phyloP scores from a whole-genome alignment of 35 echinoderm and acorn worm genomes.

The Lytechinus pictus region DNA sequence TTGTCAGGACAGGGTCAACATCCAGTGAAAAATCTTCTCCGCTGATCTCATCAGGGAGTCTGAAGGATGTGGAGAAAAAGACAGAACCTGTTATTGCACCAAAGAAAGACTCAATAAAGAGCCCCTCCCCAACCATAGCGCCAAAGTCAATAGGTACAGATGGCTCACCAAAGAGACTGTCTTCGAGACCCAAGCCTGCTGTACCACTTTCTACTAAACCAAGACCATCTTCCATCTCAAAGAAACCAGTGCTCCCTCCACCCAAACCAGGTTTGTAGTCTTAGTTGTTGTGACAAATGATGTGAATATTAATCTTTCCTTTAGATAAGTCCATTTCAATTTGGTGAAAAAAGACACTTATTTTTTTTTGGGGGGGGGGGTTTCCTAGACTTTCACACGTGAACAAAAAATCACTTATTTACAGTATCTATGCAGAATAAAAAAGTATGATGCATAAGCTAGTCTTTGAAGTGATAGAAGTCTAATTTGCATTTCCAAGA shows the following conservation, averaged over 20 bases:
- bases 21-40: background rate
- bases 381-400: no score
- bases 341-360: no score
- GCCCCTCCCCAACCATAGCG: background rate
- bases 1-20: background rate
- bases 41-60: background rate
- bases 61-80: background rate
- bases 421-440: no score
- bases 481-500: no score
- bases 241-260: background rate
- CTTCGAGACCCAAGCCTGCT: background rate
- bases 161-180: background rate
- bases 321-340: no score
- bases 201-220: background rate
- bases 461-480: no score
- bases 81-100: background rate
- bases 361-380: no score
- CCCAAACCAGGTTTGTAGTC: slow-evolving; percentile 14
- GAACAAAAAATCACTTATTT: no score
- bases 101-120: background rate
- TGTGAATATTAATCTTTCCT: no score
- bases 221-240: background rate
- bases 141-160: background rate
- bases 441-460: no score
- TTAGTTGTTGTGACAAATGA: no score